These are phyloP conservation scores for Eulemur mongoz DNA, from an alignment of 2,797 vertebrate genomes.

Conservation along the genomic window DNA sequence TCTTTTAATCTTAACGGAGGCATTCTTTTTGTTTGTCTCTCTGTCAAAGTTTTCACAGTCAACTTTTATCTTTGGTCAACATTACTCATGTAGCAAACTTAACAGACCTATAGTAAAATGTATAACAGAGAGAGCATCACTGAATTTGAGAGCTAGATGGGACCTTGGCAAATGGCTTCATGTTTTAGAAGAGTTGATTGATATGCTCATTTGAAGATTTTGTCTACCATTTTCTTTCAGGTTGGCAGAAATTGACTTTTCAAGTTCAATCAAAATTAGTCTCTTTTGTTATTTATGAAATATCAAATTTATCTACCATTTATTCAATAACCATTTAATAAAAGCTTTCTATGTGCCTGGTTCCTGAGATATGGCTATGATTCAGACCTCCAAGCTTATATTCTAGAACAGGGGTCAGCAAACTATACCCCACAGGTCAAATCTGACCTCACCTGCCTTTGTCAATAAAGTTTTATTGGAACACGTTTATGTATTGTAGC, in stretches of 20 bases:
- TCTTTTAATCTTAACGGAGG: neutral
- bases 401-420: neutral
- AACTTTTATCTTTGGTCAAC: neutral
- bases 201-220: neutral
- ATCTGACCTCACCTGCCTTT: neutral
- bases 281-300: neutral
- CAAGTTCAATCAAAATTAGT: neutral
- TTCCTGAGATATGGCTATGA: neutral
- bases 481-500: neutral
- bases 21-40: neutral
- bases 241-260: neutral
- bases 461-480: neutral
- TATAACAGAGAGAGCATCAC: neutral
- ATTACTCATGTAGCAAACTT: neutral
- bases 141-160: neutral
- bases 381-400: neutral
- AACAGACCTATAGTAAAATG: neutral
- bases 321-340: slow-evolving; percentile 10
- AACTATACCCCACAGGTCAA: neutral
- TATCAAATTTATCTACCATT: neutral
- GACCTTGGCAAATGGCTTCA: neutral
- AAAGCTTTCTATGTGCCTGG: neutral
- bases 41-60: neutral
- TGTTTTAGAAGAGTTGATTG: neutral
- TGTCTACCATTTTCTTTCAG: neutral